These are phyloP conservation scores for Saccostrea echinata DNA, from an alignment of 1,140 invertebrate genomes.

Conservation along the genomic window DNA sequence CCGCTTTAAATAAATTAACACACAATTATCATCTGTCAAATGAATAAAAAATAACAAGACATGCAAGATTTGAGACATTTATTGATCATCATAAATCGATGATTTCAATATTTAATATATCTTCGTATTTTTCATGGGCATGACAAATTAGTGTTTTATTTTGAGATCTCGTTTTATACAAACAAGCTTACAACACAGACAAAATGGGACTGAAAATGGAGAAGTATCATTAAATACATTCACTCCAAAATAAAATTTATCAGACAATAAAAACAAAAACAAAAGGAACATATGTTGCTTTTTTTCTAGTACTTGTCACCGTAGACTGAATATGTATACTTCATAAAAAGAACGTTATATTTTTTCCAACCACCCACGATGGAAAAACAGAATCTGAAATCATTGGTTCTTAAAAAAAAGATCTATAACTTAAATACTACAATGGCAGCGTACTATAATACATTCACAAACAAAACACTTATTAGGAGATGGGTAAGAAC, in stretches of 20 bases:
- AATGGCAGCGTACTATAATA: background rate
- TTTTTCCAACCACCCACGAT: background rate
- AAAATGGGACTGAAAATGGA: conserved; percentile 22
- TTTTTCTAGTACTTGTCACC: background rate
- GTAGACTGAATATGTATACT: background rate
- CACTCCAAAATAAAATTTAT: background rate
- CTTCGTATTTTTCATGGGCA: conserved; percentile 19
- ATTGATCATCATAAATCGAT: conserved; percentile 35
- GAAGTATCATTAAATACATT: background rate
- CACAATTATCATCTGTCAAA: too few relatives aligned
- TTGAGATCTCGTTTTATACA: conserved; percentile 15
- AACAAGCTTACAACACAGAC: conserved; percentile 20
- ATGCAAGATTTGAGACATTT: conserved; percentile 22
- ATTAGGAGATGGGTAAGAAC: background rate
- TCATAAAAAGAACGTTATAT: background rate
- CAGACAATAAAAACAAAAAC: background rate
- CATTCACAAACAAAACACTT: background rate
- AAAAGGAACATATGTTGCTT: background rate
- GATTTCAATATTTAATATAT: background rate
- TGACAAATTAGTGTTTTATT: background rate
- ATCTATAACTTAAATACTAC: background rate
- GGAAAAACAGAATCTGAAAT: background rate
- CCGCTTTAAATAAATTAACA: too few relatives aligned
- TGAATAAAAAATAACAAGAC: background rate
- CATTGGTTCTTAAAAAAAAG: background rate